Conservation (phyloP, 1,140 invertebrate species). For the Rhagoletis zephyria region DNA sequence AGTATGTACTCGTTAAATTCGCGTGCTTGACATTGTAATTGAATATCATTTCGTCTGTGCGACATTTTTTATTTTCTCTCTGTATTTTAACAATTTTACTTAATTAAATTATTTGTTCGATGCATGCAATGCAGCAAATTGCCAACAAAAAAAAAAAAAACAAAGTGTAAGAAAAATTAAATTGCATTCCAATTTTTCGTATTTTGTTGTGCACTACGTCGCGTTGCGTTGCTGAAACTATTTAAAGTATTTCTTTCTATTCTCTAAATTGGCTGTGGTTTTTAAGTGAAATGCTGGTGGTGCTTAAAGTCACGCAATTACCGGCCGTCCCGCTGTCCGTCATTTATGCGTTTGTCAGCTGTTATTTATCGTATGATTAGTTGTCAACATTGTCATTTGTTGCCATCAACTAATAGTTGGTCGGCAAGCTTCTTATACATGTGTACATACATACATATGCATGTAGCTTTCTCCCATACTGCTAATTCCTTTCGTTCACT, state of each 20-base stretch:
- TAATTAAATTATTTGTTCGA: constrained; percentile 47
- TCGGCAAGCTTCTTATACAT: neutral
- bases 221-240: constrained; percentile 37
- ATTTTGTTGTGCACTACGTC: neutral
- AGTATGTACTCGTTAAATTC: constrained; percentile 16
- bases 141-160: constrained; percentile 15
- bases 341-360: neutral
- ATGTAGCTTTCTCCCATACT: too few species aligned
- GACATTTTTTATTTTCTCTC: neutral
- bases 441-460: too few species aligned
- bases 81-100: neutral
- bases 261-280: neutral
- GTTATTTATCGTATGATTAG: neutral
- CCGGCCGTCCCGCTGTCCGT: neutral
- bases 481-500: neutral
- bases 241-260: neutral
- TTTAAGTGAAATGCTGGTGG: neutral
- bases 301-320: constrained; percentile 5
- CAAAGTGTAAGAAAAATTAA: too few species aligned
- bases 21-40: constrained; percentile 32
- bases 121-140: neutral
- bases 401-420: neutral
- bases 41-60: neutral
- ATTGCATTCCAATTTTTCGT: neutral
- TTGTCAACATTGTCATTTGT: neutral